Conservation (phyloP, 1,140 invertebrate species). For the Hylaeus anthracinus region DNA sequence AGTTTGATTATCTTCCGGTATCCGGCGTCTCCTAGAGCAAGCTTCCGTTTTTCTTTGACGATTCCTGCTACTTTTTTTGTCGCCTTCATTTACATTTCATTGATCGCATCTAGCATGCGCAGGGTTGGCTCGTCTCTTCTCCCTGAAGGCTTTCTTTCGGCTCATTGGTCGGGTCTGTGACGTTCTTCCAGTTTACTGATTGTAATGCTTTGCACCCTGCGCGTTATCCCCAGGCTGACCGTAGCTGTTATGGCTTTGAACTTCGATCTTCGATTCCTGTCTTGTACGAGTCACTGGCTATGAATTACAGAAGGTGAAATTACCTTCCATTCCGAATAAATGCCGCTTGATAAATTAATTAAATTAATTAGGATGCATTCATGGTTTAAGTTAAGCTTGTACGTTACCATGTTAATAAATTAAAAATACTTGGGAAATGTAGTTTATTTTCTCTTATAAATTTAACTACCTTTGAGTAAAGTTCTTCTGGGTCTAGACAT, state of each 20-base stretch:
- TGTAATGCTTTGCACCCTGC: not conserved
- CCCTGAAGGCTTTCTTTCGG: not conserved
- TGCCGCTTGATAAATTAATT: too few species aligned
- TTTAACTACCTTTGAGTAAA: too few species aligned
- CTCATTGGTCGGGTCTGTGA: not conserved
- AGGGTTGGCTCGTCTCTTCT: slow-evolving; percentile 16
- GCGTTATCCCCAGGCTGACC: not conserved
- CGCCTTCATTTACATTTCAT: slow-evolving; percentile 2
- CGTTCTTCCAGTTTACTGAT: slow-evolving; percentile 2
- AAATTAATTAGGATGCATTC: too few species aligned
- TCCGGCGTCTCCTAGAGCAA: slow-evolving; percentile 12
- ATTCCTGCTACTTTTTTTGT: not conserved
- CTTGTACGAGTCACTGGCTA: not conserved
- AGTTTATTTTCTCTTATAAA: too few species aligned
- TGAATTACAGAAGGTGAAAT: not conserved
- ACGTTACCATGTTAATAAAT: too few species aligned
- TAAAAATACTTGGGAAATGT: too few species aligned
- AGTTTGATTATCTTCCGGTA: slow-evolving; percentile 49
- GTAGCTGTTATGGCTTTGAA: not conserved
- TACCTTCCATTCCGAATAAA: not conserved
- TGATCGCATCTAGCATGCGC: not conserved
- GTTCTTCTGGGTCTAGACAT: too few species aligned
- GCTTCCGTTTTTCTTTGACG: slow-evolving; percentile 12
- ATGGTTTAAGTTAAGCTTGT: too few species aligned
- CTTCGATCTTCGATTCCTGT: not conserved